Percentiles rank a stretch among this genome's conserved stretches.
Evolutionary conservation across 1,140 invertebrate genomes (phyloP).

Genomic region (Helicorthomorpha holstii): DNA sequence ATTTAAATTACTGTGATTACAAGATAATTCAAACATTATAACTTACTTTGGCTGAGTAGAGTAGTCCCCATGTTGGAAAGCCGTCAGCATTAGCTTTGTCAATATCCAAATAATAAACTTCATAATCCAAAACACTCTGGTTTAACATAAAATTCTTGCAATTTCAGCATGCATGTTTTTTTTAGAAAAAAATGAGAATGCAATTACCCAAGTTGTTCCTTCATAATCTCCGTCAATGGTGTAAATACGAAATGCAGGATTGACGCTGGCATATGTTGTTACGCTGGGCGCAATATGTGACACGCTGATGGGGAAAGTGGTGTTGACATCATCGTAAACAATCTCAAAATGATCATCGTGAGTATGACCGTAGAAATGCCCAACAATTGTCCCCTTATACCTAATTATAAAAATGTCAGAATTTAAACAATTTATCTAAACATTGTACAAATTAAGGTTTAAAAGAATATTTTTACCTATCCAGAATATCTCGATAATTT

Average conservation of each 20-base stretch:
- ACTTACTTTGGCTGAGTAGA: constrained; percentile 47
- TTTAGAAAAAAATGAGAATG: too few species aligned
- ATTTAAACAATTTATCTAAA: constrained; percentile 4
- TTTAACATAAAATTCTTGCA: constrained; percentile 13
- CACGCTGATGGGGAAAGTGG: constrained; percentile 60
- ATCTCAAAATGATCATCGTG: constrained; percentile 89
- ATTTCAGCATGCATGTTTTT: too few species aligned
- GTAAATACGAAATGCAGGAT: constrained; percentile 91
- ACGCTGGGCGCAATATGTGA: constrained; percentile 85
- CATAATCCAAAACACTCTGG: constrained; percentile 66
- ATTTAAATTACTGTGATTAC: neutral
- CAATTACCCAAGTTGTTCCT: constrained; percentile 52
- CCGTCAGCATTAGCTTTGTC: constrained; percentile 78
- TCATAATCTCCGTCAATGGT: constrained; percentile 85
- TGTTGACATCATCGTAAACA: constrained; percentile 61
- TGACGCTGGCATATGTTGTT: constrained; percentile 77
- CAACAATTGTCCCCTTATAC: constrained; percentile 74
- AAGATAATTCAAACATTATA: neutral
- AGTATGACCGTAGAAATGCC: constrained; percentile 91
- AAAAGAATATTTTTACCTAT: too few species aligned
- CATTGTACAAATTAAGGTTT: too few species aligned
- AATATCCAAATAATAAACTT: constrained; percentile 90
- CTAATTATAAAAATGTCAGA: constrained; percentile 21
- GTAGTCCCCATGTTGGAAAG: constrained; percentile 73
- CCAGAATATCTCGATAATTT: constrained; percentile 79